Evolutionary conservation across 2,888 invertebrate species (phyloP).

Genomic region (Spodoptera picta): DNA sequence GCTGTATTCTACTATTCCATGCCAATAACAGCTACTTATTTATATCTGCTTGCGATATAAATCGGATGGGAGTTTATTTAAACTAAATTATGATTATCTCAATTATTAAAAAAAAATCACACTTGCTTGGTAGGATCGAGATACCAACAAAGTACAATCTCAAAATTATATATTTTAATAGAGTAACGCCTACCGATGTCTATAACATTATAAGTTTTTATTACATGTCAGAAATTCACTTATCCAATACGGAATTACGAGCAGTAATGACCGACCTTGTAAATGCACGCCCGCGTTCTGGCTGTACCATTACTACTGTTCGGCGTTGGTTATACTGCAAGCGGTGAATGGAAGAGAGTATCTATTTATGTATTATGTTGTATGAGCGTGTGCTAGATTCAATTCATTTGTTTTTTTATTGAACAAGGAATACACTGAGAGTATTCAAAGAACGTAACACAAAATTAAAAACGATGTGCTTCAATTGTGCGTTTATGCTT

Average conservation of each 20-base stretch:
- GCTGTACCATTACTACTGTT: constrained; percentile 33
- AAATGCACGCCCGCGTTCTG: constrained; percentile 51
- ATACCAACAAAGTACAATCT: constrained; percentile 16
- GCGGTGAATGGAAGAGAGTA: constrained; percentile 12
- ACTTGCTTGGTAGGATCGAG: background rate
- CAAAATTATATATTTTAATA: constrained; percentile 25
- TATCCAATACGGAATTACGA: constrained; percentile 52
- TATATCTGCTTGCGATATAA: no score
- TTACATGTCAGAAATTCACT: constrained; percentile 49
- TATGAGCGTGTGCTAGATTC: no score
- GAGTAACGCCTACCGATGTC: constrained; percentile 19
- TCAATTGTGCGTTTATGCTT: no score
- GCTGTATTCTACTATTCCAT: no score
- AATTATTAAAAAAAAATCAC: background rate
- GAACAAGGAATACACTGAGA: no score
- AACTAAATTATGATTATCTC: no score
- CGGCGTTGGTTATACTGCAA: constrained; percentile 11
- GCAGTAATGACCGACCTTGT: constrained; percentile 51
- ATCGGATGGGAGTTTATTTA: no score
- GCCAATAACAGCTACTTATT: no score
- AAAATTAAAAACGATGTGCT: no score
- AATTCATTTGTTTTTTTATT: background rate
- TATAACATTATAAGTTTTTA: constrained; percentile 31
- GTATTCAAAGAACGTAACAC: no score
- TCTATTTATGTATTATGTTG: no score